Conservation (phyloP, 2,888 invertebrate genomes). For the Taenaris catops region DNA sequence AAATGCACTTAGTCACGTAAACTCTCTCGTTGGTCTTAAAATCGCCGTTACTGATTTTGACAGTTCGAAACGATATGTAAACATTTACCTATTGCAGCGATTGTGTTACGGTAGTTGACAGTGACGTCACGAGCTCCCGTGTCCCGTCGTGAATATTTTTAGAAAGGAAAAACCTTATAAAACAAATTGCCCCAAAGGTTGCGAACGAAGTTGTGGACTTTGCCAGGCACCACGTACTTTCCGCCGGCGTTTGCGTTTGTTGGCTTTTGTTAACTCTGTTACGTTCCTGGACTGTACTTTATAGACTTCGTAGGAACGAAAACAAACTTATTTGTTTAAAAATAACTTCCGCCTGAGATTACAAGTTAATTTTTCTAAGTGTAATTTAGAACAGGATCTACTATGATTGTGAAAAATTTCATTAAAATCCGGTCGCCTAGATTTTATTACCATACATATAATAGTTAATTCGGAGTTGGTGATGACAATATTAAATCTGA, state of each 20-base stretch:
- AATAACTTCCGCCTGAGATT: too few relatives aligned
- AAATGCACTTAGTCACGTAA: too few relatives aligned
- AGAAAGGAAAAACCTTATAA: constrained; percentile 35
- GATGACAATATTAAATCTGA: too few relatives aligned
- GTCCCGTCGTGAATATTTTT: constrained; percentile 20
- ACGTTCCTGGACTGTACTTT: constrained; percentile 5
- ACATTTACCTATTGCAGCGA: constrained; percentile 34
- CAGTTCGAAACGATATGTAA: constrained; percentile 30
- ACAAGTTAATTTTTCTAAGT: too few relatives aligned
- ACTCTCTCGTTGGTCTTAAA: constrained; percentile 14
- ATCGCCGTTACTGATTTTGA: constrained; percentile 22
- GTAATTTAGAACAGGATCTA: too few relatives aligned
- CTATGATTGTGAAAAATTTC: too few relatives aligned
- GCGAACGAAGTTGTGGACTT: constrained; percentile 35
- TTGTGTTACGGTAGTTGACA: constrained; percentile 35
- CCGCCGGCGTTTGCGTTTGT: constrained; percentile 23
- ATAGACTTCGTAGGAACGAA: too few relatives aligned
- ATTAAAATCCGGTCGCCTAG: too few relatives aligned
- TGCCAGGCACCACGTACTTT: constrained; percentile 21
- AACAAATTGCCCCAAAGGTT: constrained; percentile 49
- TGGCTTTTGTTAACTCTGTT: constrained; percentile 22
- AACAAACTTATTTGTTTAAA: too few relatives aligned
- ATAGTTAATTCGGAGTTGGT: too few relatives aligned
- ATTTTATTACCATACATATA: too few relatives aligned
- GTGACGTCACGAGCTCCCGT: constrained; percentile 27